Evolutionary conservation across 2,888 invertebrate species (phyloP).

Genomic region (Rutpela maculata): DNA sequence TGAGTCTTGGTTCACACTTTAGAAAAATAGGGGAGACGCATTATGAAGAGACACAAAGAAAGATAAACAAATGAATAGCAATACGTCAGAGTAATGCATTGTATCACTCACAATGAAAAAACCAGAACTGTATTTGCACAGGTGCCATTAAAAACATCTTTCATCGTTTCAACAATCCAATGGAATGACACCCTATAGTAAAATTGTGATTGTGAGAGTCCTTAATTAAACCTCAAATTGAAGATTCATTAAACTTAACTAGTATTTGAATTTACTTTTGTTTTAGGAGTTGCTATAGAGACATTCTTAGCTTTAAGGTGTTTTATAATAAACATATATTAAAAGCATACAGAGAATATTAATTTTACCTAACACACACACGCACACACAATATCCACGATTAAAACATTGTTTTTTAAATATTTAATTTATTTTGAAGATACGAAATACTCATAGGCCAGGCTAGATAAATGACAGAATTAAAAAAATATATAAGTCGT

Average conservation of each 20-base stretch:
- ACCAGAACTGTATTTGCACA: slow-evolving; percentile 61
- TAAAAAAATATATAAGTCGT: too few species aligned
- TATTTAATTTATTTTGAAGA: too few species aligned
- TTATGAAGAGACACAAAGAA: slow-evolving; percentile 39
- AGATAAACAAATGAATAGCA: slow-evolving; percentile 54
- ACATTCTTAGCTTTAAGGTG: background rate
- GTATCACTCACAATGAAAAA: slow-evolving; percentile 56
- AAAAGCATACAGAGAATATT: too few species aligned
- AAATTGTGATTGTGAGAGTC: slow-evolving; percentile 45
- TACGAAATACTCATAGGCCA: too few species aligned
- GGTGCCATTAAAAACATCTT: slow-evolving; percentile 60
- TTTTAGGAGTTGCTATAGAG: background rate
- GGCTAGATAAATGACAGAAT: too few species aligned
- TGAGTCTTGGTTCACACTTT: slow-evolving; percentile 27
- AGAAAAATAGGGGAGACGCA: slow-evolving; percentile 34
- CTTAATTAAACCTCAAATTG: slow-evolving; percentile 53
- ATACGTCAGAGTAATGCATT: slow-evolving; percentile 52
- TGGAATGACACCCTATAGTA: slow-evolving; percentile 50
- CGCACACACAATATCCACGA: too few species aligned
- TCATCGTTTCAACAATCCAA: slow-evolving; percentile 54
- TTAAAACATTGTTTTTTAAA: too few species aligned
- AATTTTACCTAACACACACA: too few species aligned
- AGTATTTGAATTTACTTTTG: background rate
- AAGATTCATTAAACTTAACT: slow-evolving; percentile 37
- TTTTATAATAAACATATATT: too few species aligned